Evolutionary conservation across 2,888 invertebrate genomes (phyloP).

Genomic region (Tridacna crocea): DNA sequence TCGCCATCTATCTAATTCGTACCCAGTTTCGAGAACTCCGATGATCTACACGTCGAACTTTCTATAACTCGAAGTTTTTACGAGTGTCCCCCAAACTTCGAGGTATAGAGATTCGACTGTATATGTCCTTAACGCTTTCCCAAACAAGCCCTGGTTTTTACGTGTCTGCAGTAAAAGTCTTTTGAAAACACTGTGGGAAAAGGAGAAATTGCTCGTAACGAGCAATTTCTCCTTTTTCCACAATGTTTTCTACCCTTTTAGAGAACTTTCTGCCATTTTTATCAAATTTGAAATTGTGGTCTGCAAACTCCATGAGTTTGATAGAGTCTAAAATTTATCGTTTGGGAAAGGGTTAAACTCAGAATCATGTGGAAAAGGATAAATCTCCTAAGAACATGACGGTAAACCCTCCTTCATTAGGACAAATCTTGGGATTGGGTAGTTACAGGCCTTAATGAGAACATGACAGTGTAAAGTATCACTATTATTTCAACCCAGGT

Average conservation of each 20-base stretch:
- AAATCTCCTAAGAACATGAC: background rate
- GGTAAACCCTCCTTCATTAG: slow-evolving; percentile 4
- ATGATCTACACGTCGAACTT: too few relatives aligned
- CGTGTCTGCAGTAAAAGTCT: background rate
- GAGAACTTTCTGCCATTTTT: too few relatives aligned
- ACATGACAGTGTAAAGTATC: background rate
- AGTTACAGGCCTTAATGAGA: background rate
- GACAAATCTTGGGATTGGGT: background rate
- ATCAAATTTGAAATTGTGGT: too few relatives aligned
- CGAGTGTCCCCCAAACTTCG: too few relatives aligned
- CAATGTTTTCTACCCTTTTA: background rate
- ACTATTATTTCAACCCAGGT: background rate
- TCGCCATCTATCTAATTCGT: too few relatives aligned
- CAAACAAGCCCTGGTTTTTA: background rate
- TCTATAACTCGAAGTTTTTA: too few relatives aligned
- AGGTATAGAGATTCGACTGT: too few relatives aligned
- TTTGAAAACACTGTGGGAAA: background rate
- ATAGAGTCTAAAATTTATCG: too few relatives aligned
- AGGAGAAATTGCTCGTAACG: background rate
- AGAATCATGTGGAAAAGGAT: too few relatives aligned
- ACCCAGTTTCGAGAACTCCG: too few relatives aligned
- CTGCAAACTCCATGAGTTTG: too few relatives aligned
- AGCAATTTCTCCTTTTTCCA: background rate
- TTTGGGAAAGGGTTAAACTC: too few relatives aligned
- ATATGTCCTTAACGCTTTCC: background rate